Evolutionary conservation across 2,888 invertebrate genomes (phyloP), one percentile per base, ranked within the genome.

Genomic region (Stenodera caucasica): DNA sequence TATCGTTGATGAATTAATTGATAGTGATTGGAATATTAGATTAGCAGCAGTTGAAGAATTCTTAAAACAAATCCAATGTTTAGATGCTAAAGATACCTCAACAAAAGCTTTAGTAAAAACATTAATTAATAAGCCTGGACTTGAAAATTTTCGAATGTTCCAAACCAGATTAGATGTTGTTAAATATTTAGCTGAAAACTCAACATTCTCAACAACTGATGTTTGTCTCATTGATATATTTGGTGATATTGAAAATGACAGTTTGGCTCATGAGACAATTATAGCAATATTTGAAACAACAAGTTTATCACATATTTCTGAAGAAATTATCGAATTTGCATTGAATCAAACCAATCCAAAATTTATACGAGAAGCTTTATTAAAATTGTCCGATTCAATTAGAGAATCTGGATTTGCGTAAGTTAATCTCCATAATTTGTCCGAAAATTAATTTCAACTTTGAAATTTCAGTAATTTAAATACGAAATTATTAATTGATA

Each of bases 291-390:
- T 94, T 0, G 94, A 94, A 72, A 88, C 90, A 0, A 89, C 89
- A 4, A 88, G 87, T 29, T 80, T 96, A 9, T 91, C 92, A 57
- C 87, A 88, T 65, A 86, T 94, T 0, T 84, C 91, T 1, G 84
- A 85, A 32, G 88, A 89, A 75, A 87, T 90, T 0, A 80, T 94
- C 23, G 84, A 86, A 2, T 89, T 87, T 75, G 91, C 93, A 0
- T 92, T 94, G 79, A 82, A 82, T 9, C 94, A 95, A 79, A 95
- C 94, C 81, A 96, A 91, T 75, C 96, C 96, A 0, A 95, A 95
- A 80, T 92, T 94, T 40, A 93, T 94, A 75, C 88, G 91, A 0
- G 96, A 96, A 79, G 84, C 92, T 58, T 83, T 96, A 56, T 84
- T 85, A 59, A 96, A 96, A 95, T 83, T 94, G 63, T 82, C 88